Percentiles rank a stretch among this genome's conserved stretches.
Conservation (phyloP, 2,888 invertebrate species). For the Tipula unca region DNA sequence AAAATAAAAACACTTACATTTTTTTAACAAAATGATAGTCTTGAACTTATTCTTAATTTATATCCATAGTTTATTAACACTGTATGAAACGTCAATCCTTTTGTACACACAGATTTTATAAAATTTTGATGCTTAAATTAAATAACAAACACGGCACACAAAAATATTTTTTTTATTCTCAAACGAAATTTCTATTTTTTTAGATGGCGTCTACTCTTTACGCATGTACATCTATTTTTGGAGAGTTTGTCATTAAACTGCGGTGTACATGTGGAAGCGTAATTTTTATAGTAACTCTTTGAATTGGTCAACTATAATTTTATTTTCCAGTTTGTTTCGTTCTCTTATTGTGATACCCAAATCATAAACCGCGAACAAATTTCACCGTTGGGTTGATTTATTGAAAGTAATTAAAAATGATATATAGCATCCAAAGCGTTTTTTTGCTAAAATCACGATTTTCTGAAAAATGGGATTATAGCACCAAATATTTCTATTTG, state of each 20-base stretch:
- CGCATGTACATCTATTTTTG: slow-evolving; percentile 27
- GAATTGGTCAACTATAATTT: background rate
- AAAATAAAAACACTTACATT: slow-evolving; percentile 8
- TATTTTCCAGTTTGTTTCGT: too few species aligned
- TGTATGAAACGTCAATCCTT: background rate
- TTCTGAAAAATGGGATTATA: too few species aligned
- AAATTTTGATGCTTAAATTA: background rate
- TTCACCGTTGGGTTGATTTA: too few species aligned
- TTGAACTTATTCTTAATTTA: background rate
- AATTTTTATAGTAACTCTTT: background rate
- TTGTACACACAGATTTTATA: background rate
- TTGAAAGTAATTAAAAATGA: too few species aligned
- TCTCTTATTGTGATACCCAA: background rate
- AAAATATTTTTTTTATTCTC: background rate
- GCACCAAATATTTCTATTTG: too few species aligned
- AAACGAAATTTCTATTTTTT: slow-evolving; percentile 28
- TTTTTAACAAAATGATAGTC: background rate
- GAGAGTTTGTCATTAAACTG: background rate
- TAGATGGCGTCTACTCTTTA: slow-evolving; percentile 31
- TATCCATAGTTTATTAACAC: background rate
- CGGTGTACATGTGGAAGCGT: background rate
- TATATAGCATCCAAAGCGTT: too few species aligned
- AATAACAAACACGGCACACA: background rate
- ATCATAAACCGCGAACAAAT: background rate
- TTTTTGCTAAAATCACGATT: too few species aligned